Evolutionary conservation across 2,113 vertebrate species (phyloP), one percentile per base, ranked within the genome.

Genomic region (Cololabis saira): DNA sequence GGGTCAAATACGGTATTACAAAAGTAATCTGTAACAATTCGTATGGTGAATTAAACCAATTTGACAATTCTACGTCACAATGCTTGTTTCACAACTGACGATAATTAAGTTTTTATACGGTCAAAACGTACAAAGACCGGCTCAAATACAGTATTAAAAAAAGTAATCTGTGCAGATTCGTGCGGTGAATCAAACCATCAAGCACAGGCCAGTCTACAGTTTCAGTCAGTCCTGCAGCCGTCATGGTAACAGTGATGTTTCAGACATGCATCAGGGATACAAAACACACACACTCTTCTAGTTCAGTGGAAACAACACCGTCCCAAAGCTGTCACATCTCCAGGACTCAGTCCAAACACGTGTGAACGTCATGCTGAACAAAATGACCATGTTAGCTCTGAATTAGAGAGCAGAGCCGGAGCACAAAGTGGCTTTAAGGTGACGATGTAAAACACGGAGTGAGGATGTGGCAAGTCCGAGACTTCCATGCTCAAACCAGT

Each of bases 401-500:
- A 65, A 16, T 19, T 37, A 37, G 33, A 37, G 33, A 37, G 33
- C 33, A 42, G 63, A 56, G 71, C 15, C 44, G n/a, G 33, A 44
- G n/a, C 3, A 55, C 21, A 75, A 67, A 43, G 3, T 2, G 14
- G 27, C 11, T 22, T 24, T 14, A n/a, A 14, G 12, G 12, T 16
- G 47, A 47, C 22, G 42, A 52, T 71, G 52, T 1, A 17, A 17
- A 65, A 64, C 52, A 53, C 77, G 56, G 63, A 74, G 58, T 60
- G 69, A 79, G 62, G 72, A 81, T 73, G 77, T 68, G 50, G 47
- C 11, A 9, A 21, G 27, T 40, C 17, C 4, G 24, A 22, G 57
- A 40, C 22, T 61, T 78, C 76, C 78, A 87, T 88, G 82, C 76
- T 79, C 74, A 83, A 15, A 49, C 48, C 48, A 56, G 61, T 67